Evolutionary conservation across 2,797 vertebrate species (phyloP), one percentile per base, ranked within the genome.

Genomic region (Tapirus indicus): DNA sequence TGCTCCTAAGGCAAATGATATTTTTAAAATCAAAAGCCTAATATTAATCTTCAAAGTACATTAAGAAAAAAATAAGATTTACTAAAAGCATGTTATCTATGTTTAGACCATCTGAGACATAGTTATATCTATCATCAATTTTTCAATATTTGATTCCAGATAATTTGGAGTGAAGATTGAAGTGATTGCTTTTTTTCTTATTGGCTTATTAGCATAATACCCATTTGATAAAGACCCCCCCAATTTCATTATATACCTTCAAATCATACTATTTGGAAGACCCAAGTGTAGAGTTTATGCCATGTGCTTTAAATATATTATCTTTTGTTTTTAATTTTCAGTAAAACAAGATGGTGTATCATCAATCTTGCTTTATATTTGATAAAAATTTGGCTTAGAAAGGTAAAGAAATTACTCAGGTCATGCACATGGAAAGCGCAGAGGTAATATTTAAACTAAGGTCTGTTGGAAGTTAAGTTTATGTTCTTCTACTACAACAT

Each of bases 181-280:
- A 92, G 8, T 82, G 58, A 80, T 83, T 68, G 5, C 3, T n/a
- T 75, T 88, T 88, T 77, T 54, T 69, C 52, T 32, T 41, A 27
- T 25, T 83, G 21, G 3, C 21, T 83, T 8, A 83, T 93, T 88
- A 69, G n/a, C 7, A 12, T 27, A 27, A 88, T 44, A 88, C 13
- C 9, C 69, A 64, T 21, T 52, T 93, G 78, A 69, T 54, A 66
- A 89, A 71, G 12, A 69, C 41, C 29, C 13, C 23, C 41, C n/a
- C 69, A 82, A 56, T 54, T 23, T 29, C 12, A 44, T 62, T 58
- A 47, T 88, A 32, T 83, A 52, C 16, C 20, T 58, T 92, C 5
- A 95, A 83, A 88, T 88, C 58, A 49, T 75, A 68, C 58, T 66
- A 58, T 75, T 92, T 88, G 16, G 77, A 92, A 82, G 66, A 56